These are phyloP conservation scores for Bathynomus jamesi DNA, from an alignment of 1,140 invertebrate species.

Conservation along the genomic window DNA sequence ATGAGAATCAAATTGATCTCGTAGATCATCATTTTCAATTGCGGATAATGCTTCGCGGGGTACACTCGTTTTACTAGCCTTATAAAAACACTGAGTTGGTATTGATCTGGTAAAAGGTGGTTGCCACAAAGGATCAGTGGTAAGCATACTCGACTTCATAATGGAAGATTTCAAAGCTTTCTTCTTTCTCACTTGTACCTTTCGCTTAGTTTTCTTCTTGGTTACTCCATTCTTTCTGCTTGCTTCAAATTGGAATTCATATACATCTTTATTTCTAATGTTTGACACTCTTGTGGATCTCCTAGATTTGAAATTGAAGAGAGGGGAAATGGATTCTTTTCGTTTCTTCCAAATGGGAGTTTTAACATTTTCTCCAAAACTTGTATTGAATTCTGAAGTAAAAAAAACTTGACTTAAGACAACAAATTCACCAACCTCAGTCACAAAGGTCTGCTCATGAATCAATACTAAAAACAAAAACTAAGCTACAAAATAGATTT, in stretches of 20 bases:
- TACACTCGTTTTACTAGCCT: no score
- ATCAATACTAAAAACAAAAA: no score
- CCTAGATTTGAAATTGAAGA: background rate
- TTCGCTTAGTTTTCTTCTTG: background rate
- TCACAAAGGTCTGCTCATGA: no score
- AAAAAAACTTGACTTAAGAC: no score
- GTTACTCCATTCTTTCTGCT: background rate
- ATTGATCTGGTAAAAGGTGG: background rate
- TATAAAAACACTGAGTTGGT: background rate
- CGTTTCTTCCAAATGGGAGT: no score
- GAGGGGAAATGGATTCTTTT: background rate
- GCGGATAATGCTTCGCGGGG: no score
- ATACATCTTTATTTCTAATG: background rate
- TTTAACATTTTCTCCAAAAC: no score
- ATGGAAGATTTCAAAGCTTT: background rate
- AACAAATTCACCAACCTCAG: no score
- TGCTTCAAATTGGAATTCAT: background rate
- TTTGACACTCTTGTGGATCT: background rate
- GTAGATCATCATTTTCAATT: background rate
- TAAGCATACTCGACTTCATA: background rate
- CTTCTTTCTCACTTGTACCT: background rate
- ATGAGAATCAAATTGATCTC: background rate
- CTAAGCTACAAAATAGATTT: no score
- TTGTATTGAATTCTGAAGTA: no score
- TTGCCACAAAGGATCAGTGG: background rate